Evolutionary conservation across 2,113 vertebrate species (phyloP).

Genomic region (Nycticebus coucang): DNA sequence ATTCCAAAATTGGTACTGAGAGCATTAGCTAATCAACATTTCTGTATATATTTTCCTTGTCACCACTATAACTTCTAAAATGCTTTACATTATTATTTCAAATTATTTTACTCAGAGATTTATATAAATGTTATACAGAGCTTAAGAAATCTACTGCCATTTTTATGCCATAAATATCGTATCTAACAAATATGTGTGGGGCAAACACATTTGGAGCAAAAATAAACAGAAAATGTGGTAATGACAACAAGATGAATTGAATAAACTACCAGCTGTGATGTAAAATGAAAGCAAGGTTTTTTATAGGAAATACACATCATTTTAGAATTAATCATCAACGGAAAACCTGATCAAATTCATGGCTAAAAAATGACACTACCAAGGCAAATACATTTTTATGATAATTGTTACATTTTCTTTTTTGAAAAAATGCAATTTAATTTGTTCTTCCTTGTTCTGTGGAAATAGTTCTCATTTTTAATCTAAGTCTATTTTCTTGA

Average conservation of each 20-base stretch:
- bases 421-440: not conserved
- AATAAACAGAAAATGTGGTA: slow-evolving; percentile 31
- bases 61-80: not conserved
- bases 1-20: not conserved
- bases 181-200: not conserved
- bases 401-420: not conserved
- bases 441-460: not conserved
- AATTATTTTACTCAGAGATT: not conserved
- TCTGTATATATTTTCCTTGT: not conserved
- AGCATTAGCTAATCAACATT: not conserved
- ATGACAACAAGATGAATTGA: slow-evolving; percentile 36
- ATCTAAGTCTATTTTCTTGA: slow-evolving; percentile 4
- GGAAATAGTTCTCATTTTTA: not conserved
- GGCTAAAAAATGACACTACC: not conserved
- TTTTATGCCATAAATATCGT: not conserved
- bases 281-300: not conserved
- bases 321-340: not conserved
- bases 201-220: not conserved
- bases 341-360: not conserved
- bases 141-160: not conserved
- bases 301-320: not conserved
- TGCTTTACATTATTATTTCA: not conserved
- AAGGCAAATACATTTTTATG: not conserved
- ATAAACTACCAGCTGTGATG: not conserved
- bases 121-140: not conserved